These are phyloP conservation scores for Tetranychus piercei DNA, from an alignment of 2,888 invertebrate species.

Conservation along the genomic window DNA sequence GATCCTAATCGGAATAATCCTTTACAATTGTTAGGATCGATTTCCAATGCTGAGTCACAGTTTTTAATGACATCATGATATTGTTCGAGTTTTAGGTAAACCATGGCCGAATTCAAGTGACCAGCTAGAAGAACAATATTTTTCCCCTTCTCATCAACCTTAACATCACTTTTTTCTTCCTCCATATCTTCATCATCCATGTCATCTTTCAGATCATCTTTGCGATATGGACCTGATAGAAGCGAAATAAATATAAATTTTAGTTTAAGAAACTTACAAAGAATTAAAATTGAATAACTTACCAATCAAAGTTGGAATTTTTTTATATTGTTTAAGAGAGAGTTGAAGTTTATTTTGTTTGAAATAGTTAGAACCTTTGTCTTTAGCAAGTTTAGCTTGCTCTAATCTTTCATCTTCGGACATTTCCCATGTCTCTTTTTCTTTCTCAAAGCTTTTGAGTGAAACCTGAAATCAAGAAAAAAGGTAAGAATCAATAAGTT, in stretches of 20 bases:
- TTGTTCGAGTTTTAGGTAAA: slow-evolving; percentile 55
- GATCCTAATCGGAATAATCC: slow-evolving; percentile 66
- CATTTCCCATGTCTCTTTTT: slow-evolving; percentile 64
- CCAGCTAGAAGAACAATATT: slow-evolving; percentile 39
- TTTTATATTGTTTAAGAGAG: slow-evolving; percentile 44
- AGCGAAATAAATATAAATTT: too few relatives aligned
- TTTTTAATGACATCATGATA: slow-evolving; percentile 50
- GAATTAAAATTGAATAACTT: neutral
- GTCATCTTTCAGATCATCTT: neutral
- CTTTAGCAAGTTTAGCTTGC: slow-evolving; percentile 61
- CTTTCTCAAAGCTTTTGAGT: slow-evolving; percentile 64
- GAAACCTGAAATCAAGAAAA: neutral
- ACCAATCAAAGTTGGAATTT: slow-evolving; percentile 2
- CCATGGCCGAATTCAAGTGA: slow-evolving; percentile 61
- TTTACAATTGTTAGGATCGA: slow-evolving; percentile 62
- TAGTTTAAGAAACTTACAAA: neutral
- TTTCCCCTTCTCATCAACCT: neutral
- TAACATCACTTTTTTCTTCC: neutral
- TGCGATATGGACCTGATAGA: neutral
- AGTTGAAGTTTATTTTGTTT: slow-evolving; percentile 39
- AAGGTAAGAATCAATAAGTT: too few relatives aligned
- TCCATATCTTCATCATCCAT: neutral
- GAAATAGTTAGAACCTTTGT: slow-evolving; percentile 75
- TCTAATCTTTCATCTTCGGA: slow-evolving; percentile 57
- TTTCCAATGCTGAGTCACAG: slow-evolving; percentile 55